Percentiles rank a stretch among this genome's conserved stretches.
These are phyloP conservation scores for Rhaphigaster nebulosa DNA, from an alignment of 2,888 invertebrate species.

Conservation along the genomic window DNA sequence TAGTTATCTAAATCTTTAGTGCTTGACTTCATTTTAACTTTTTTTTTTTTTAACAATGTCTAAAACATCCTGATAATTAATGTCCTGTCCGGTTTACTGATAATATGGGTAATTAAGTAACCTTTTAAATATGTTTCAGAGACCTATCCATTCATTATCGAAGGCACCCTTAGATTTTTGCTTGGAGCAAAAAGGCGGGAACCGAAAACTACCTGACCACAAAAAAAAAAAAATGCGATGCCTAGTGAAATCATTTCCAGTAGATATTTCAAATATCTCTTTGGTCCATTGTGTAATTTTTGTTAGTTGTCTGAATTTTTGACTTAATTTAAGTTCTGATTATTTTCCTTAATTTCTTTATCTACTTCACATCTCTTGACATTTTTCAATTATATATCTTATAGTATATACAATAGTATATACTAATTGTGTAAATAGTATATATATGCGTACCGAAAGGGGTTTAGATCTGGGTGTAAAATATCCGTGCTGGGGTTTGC, in stretches of 20 bases:
- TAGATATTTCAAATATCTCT: background rate
- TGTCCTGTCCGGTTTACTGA: background rate
- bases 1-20: background rate
- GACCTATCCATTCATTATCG: conserved; percentile 9
- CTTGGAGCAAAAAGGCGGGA: background rate
- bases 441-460: too few species aligned
- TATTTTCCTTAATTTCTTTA: too few species aligned
- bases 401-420: too few species aligned
- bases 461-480: too few species aligned
- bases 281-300: background rate
- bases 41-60: background rate
- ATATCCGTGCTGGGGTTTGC: too few species aligned
- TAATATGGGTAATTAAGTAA: conserved; percentile 23
- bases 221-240: background rate
- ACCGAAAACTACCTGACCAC: background rate
- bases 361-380: too few species aligned
- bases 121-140: background rate
- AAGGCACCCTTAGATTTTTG: background rate
- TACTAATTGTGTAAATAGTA: too few species aligned
- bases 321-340: too few species aligned
- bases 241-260: background rate
- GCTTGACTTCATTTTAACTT: background rate
- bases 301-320: too few species aligned
- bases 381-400: too few species aligned
- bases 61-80: background rate